Evolutionary conservation across 2,888 invertebrate genomes (phyloP), one percentile per base, ranked within the genome.

Genomic region (Nomada ruficornis): DNA sequence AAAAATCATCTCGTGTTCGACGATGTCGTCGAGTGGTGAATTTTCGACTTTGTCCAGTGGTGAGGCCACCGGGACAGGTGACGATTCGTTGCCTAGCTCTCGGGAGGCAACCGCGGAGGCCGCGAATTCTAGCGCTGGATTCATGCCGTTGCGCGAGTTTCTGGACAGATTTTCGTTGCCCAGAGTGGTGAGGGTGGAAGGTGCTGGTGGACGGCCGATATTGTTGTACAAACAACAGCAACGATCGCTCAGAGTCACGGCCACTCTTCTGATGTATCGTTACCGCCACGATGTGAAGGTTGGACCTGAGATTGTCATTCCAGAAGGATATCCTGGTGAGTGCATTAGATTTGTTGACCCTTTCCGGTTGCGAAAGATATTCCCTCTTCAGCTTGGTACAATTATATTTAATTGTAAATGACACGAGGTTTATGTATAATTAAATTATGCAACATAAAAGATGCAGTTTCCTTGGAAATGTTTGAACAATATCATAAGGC

Each of bases 291-390:
- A 94, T 81, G 94, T 94, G 83, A 94, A 94, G 89, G 94, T 95
- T 69, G 94, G 94, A 62, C 94, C 94, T 72, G 94, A 94, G 85
- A 93, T 94, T 77, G 94, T 94, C 85, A 94, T 95, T 77, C 95
- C 95, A 42, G 94, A 94, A 87, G 94, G 94, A 81, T 95, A 94
- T 89, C 94, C 94, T 80, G 95, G 95, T 94, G 74, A 93, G 94
- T 92, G 18, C 7, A 57, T 13, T 4, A 13, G 13, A 1, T 13
- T 26, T 36, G 15, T 55, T 10, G 11, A 20, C 15, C 15, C 10
- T 42, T 18, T 23, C 15, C 36, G 36, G 36, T 36, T 36, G 1
- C 36, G 9, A 36, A 36, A 52, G 5, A 0, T 20, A 54, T 7
- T 26, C 26, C 7, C 7, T 36, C 36, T 36, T 36, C 36, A 36